Base-by-base conservation (phyloP, 2,888 invertebrate species). In the Elegia similella region DNA sequence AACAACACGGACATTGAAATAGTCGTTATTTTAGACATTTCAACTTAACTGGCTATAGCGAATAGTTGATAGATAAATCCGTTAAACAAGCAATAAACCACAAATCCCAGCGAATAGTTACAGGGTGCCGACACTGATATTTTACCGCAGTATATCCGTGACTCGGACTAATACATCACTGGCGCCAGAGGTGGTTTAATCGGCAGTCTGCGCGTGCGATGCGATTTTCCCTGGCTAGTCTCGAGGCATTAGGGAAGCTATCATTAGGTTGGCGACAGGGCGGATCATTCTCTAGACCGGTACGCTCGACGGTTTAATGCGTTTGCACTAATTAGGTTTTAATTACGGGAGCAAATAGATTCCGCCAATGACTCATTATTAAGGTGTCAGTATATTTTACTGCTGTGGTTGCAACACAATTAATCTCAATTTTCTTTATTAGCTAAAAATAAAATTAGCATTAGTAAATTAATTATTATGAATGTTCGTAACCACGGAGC, bases 221-320 rank as follows among this genome's bases (percentile, higher is more conserved):
- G 87, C 75, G 82, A 82, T 86, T 88, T 89, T 88, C 81, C 86
- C 83, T 79, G 77, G 72, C 55, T 56, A 57, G 55, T 61, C 61
- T 58, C 43, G 43, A 67, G 74, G 77, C 80, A 83, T 86, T 83
- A 83, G 82, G 86, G 85, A 87, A 88, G 84, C 85, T 85, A 82
- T 88, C 87, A 88, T 89, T 89, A 87, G 73, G 72, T 66, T 72
- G 84, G 85, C 86, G 86, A 87, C 88, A 79, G 82, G 79, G 80
- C 78, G 83, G 84, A 79, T 80, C 80, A 72, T 73, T 70, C 65
- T 70, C 69, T 69, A 70, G 75, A 77, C 78, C 73, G 75, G 79
- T 74, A 75, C 69, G 71, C 65, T 66, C 70, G 71, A 71, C 74
- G 74, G 70, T 72, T 76, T 70, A 69, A 72, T 74, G 68, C 67